Percentiles rank a stretch among this genome's conserved stretches.
Evolutionary conservation across 2,113 vertebrate genomes (phyloP).

Genomic region (Gavia stellata): DNA sequence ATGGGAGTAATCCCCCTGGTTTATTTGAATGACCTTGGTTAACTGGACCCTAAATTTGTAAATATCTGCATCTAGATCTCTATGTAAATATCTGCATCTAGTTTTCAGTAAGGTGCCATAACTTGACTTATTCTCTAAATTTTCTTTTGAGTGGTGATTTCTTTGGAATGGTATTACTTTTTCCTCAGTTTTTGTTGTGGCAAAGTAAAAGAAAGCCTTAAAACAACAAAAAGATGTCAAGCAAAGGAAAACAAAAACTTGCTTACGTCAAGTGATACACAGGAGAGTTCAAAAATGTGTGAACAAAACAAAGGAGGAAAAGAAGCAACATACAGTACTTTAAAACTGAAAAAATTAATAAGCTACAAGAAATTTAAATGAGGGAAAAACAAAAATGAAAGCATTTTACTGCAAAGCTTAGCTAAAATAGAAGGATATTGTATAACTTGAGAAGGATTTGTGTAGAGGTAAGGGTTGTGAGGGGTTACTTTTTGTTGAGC

Average conservation of each 20-base stretch:
- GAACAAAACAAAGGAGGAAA: neutral
- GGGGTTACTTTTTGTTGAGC: neutral
- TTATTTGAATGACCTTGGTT: neutral
- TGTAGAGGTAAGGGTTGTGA: neutral
- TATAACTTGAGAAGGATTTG: neutral
- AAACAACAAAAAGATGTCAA: neutral
- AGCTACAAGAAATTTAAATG: neutral
- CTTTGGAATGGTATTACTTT: neutral
- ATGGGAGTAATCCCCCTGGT: neutral
- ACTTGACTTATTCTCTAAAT: neutral
- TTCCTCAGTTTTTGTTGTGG: neutral
- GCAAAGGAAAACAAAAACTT: neutral
- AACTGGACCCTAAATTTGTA: neutral
- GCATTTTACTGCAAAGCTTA: neutral
- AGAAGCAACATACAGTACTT: neutral
- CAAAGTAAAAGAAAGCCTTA: neutral
- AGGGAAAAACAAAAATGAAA: neutral
- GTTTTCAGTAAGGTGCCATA: neutral
- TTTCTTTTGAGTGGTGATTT: neutral
- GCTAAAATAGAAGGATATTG: neutral
- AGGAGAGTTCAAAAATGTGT: neutral
- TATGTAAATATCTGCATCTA: neutral
- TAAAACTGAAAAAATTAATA: neutral
- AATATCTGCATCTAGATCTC: neutral
- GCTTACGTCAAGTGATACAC: neutral